These are phyloP conservation scores for Hypsopygia costalis DNA, from an alignment of 2,888 invertebrate species.

Conservation along the genomic window DNA sequence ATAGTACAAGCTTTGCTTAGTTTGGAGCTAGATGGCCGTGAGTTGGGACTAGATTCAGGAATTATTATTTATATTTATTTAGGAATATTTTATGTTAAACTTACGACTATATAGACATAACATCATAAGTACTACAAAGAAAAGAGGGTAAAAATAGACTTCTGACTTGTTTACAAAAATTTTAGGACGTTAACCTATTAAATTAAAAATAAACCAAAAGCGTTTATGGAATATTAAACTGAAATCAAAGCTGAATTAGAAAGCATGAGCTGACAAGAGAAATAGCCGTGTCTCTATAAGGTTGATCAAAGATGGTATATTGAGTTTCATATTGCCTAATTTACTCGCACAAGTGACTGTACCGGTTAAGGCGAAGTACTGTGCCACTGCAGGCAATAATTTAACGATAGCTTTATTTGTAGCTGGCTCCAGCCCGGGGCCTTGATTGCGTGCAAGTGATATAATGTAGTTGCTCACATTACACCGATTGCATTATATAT, in stretches of 20 bases:
- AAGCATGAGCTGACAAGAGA: conserved; percentile 34
- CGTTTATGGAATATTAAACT: too few species aligned
- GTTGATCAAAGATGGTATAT: conserved; percentile 40
- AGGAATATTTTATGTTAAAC: too few species aligned
- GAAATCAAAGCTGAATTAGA: conserved; percentile 24
- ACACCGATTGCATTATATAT: conserved; percentile 1
- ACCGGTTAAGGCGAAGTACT: conserved; percentile 2
- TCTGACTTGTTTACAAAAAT: too few species aligned
- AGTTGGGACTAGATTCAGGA: too few species aligned
- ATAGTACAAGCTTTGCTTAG: too few species aligned
- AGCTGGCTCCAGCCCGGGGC: not conserved
- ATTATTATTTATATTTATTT: too few species aligned
- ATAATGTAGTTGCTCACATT: conserved; percentile 4
- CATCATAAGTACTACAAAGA: too few species aligned
- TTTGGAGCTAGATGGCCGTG: too few species aligned
- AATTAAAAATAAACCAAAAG: too few species aligned
- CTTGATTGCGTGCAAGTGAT: conserved; percentile 4
- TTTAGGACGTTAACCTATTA: too few species aligned
- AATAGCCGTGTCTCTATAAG: conserved; percentile 33
- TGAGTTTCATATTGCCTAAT: conserved; percentile 37
- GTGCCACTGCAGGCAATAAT: not conserved
- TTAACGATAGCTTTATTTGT: conserved; percentile 7
- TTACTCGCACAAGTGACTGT: conserved; percentile 10
- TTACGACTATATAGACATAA: too few species aligned
- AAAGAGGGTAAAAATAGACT: too few species aligned